These are phyloP conservation scores for Drosophila truncata DNA, from an alignment of 1,140 invertebrate genomes.

Conservation along the genomic window DNA sequence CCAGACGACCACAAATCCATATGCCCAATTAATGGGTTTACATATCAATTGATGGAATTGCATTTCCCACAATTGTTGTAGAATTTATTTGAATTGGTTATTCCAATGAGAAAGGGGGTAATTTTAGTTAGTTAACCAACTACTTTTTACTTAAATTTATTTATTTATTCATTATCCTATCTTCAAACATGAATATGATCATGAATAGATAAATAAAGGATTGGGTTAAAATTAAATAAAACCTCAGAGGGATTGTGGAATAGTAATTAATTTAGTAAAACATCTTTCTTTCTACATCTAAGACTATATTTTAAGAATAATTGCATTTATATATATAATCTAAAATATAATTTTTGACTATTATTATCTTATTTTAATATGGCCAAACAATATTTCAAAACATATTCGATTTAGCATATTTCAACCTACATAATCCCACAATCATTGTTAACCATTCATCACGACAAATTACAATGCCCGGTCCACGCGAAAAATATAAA, in stretches of 20 bases:
- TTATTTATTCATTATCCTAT: not conserved
- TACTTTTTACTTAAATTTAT: not conserved
- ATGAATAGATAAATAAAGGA: too few relatives aligned
- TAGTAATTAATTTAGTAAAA: too few relatives aligned
- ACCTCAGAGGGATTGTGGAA: too few relatives aligned
- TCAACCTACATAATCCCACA: not conserved
- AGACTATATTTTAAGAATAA: too few relatives aligned
- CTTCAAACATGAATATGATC: too few relatives aligned
- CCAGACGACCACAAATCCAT: conserved; percentile 51
- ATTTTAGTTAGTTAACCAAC: not conserved
- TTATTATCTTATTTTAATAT: not conserved
- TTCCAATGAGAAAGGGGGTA: not conserved
- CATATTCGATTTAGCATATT: not conserved
- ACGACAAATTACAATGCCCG: conserved; percentile 62
- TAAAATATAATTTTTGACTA: not conserved
- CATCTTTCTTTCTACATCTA: too few relatives aligned
- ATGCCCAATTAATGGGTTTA: conserved; percentile 63
- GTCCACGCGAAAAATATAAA: conserved; percentile 22
- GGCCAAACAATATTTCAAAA: not conserved
- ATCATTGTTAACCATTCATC: conserved; percentile 52
- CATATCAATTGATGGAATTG: not conserved
- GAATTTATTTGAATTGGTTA: too few relatives aligned
- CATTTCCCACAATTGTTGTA: not conserved
- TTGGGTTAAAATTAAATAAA: too few relatives aligned
- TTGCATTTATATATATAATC: too few relatives aligned